phyloP scores from a whole-genome alignment of 2,888 invertebrate genomes.

The Gordius sp. region DNA sequence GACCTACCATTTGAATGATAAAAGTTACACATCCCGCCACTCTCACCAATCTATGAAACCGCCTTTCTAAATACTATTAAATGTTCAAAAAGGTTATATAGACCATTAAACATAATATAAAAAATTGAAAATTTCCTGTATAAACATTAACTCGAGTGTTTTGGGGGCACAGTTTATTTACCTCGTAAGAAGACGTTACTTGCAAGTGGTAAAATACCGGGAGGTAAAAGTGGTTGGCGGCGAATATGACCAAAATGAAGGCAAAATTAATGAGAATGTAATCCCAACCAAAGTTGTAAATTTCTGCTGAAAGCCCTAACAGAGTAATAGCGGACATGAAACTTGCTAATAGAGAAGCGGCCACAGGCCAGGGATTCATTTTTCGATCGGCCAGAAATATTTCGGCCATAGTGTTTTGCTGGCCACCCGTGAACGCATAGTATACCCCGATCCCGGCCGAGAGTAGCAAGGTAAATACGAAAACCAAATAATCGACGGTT shows the following conservation, averaged over 20 bases:
- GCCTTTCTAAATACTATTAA: conserved; percentile 28
- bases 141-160: neutral
- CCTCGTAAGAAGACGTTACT: conserved; percentile 39
- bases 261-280: conserved; percentile 22
- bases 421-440: conserved; percentile 55
- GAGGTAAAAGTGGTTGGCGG: conserved; percentile 27
- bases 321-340: conserved; percentile 69
- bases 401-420: conserved; percentile 56
- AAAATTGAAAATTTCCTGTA: neutral
- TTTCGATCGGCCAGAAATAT: conserved; percentile 53
- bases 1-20: conserved; percentile 28
- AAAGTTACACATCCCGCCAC: conserved; percentile 26
- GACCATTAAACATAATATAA: too few species aligned
- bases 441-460: conserved; percentile 54
- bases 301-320: conserved; percentile 65
- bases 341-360: conserved; percentile 67
- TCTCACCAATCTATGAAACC: conserved; percentile 26
- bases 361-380: conserved; percentile 54
- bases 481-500: conserved; percentile 45
- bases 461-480: conserved; percentile 41
- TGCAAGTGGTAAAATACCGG: conserved; percentile 24
- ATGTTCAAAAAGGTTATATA: neutral
- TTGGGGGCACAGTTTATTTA: conserved; percentile 24
- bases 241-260: conserved; percentile 22
- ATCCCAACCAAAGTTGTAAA: conserved; percentile 44